Evolutionary conservation across 1,140 invertebrate genomes (phyloP), one percentile per base, ranked within the genome.

Genomic region (Galleria mellonella): DNA sequence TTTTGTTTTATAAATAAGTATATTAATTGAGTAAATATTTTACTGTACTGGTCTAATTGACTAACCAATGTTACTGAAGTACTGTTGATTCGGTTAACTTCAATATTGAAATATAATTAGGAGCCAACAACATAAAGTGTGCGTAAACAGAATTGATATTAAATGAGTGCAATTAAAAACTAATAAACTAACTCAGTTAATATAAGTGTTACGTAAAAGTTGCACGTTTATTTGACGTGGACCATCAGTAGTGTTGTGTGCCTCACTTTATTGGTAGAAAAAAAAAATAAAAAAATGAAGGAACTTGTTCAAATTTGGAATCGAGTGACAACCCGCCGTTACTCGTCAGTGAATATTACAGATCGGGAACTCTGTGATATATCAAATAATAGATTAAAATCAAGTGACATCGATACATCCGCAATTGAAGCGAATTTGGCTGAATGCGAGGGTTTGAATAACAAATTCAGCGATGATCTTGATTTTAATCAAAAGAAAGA

Each of bases 231-330:
- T 9, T 40, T 40, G 6, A n/a, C n/a, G 23, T 33, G 9, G 17
- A 23, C 17, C 2, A 23, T 3, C 17, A 23, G 2, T 23, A 6
- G 32, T 44, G 32, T 12, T 33, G 12, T 35, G 9, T 43, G 41
- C 17, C 17, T 23, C 2, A 7, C 5, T 17, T 14, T 27, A 44
- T 29, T 55, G 53, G 28, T 41, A 9, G 41, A 40, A 23, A 43
- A 14, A 36, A 27, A 48, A 41, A 27, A 23, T 30, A 28, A 43
- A 12, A 77, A 66, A 60, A 90, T 90, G 89, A 90, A 90, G 65
- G 89, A 90, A 40, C 54, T 89, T 6, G 74, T 83, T 27, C 77
- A 87, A 55, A 87, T 90, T 47, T 90, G 88, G 88, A 87, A 77
- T 13, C 65, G 81, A 13, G 61, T 90, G 4, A 72, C 87, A 4